Percentiles rank a stretch among this genome's conserved stretches.
Conservation (phyloP, 1,140 invertebrate genomes). For the Pomphorhynchus laevis region DNA sequence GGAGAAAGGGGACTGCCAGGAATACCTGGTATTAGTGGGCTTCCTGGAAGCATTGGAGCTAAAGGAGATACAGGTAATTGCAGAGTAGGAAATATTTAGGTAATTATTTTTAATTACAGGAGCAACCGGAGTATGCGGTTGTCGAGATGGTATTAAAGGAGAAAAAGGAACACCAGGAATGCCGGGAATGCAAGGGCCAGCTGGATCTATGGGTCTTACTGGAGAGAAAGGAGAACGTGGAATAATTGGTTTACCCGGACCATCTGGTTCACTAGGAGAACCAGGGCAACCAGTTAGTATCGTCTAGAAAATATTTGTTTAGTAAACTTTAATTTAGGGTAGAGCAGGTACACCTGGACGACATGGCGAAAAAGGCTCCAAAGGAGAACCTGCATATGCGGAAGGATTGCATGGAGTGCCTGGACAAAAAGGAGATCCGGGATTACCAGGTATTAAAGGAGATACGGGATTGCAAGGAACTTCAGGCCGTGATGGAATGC, state of each 20-base stretch:
- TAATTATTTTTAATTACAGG: too few species aligned
- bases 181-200: background rate
- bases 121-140: background rate
- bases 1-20: too few species aligned
- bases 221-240: background rate
- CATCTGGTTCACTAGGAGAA: conserved; percentile 2
- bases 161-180: background rate
- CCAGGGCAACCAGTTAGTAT: too few species aligned
- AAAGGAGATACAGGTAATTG: conserved; percentile 1
- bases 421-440: background rate
- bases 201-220: too few species aligned
- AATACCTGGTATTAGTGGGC: too few species aligned
- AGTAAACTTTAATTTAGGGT: too few species aligned
- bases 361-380: background rate
- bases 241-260: conserved; percentile 1
- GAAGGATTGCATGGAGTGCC: background rate
- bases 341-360: background rate
- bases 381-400: background rate
- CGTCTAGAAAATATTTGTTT: too few species aligned
- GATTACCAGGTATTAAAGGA: background rate
- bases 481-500: conserved; percentile 1
- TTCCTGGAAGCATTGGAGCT: conserved; percentile 1
- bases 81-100: too few species aligned
- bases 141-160: background rate
- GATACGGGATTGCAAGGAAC: background rate